Percentiles rank a stretch among this genome's conserved stretches.
phyloP scores from a whole-genome alignment of 2,113 vertebrate genomes.

The Vireo altiloquus region DNA sequence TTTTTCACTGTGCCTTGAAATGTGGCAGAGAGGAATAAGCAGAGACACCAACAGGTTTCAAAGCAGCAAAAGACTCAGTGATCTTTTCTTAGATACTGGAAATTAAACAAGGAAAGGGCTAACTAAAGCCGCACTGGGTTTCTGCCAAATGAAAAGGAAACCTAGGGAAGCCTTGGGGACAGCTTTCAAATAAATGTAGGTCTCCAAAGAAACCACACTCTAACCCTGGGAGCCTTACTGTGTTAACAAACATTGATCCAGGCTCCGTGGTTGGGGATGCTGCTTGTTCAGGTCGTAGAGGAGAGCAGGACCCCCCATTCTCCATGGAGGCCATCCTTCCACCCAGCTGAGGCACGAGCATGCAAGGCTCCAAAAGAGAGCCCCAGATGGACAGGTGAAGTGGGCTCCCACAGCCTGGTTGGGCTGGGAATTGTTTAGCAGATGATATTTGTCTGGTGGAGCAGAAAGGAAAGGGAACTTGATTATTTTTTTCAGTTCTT shows the following conservation, averaged over 20 bases:
- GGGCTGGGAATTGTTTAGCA: background rate
- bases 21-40: background rate
- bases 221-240: background rate
- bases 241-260: background rate
- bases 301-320: background rate
- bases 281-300: accelerated
- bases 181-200: constrained; percentile 3
- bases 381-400: accelerated
- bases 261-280: background rate
- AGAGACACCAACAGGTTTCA: constrained; percentile 4
- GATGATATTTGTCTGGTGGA: background rate
- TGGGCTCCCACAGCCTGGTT: background rate
- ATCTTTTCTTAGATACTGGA: constrained; percentile 15
- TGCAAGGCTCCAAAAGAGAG: background rate
- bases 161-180: background rate
- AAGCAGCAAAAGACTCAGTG: constrained; percentile 15
- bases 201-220: background rate
- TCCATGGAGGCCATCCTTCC: background rate
- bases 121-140: background rate
- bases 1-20: background rate
- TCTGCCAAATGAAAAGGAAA: background rate
- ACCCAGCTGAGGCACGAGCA: background rate
- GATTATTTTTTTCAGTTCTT: background rate
- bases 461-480: background rate
- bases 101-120: constrained; percentile 12